These are phyloP conservation scores for Elachura formosa DNA, from an alignment of 2,113 vertebrate species.

Conservation along the genomic window DNA sequence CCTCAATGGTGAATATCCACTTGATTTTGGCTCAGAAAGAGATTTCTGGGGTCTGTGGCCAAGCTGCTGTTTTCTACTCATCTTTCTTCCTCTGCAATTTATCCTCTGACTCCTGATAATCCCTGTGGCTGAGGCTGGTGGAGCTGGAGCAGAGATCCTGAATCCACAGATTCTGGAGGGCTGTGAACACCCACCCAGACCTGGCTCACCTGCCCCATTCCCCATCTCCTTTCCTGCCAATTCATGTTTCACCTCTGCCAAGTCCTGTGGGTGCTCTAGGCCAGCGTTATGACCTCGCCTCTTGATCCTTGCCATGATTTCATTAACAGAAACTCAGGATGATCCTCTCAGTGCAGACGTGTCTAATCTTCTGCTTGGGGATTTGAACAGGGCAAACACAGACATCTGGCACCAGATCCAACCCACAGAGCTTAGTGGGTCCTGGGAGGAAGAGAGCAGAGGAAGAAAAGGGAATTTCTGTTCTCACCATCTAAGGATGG, in stretches of 20 bases:
- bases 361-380: background rate
- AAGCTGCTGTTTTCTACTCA: background rate
- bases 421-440: background rate
- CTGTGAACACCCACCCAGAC: background rate
- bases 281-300: accelerated
- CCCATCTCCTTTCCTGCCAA: background rate
- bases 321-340: background rate
- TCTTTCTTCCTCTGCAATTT: background rate
- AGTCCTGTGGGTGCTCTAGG: background rate
- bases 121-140: background rate
- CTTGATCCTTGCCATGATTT: background rate
- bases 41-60: background rate
- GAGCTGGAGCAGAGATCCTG: background rate
- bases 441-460: background rate
- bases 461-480: background rate
- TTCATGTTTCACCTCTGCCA: background rate
- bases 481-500: background rate
- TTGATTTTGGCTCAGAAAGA: background rate
- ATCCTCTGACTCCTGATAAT: background rate
- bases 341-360: accelerated
- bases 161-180: too few species aligned
- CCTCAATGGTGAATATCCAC: background rate
- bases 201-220: background rate
- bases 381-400: background rate
- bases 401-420: background rate